Base-by-base conservation (phyloP, 1,140 invertebrate species). In the Drosophila setifemur region DNA sequence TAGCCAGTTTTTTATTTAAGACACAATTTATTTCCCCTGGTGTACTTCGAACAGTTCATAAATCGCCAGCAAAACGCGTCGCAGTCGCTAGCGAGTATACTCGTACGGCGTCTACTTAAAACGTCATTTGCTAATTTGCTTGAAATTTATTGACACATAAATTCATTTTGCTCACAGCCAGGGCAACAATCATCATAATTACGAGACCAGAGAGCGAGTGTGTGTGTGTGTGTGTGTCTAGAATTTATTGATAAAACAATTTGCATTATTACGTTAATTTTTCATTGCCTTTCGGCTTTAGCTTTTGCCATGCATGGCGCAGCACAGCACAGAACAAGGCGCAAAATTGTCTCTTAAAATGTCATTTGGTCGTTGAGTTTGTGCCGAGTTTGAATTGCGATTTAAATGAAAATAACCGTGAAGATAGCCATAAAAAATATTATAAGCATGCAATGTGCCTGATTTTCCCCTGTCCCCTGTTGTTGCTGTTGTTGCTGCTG, bases 381-480 rank as follows among this genome's bases (percentile, higher is more conserved):
- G 25, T 44, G 58, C 40, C 47, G 57, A 75, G 64, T 71, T 83
- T 78, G 79, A 78, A 78, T 83, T 85, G 74, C 74, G 71, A 85
- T 85, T 85, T 86, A 85, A 85, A 85, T 85, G 81, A 86, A 85
- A 72, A 85, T 86, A 85, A 81, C 81, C 81, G 81, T 86, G 81
- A 86, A 86, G 75, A 86, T 86, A 85, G 81, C 55, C 67, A 79
- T 85, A 85, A 79, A 71, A 63, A 47, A n/a, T n/a, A n/a, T n/a
- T 50, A 42, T 33, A 69, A 33, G 53, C 57, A 60, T 44, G 57
- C 57, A 45, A 69, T 31, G 47, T 42, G 14, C 52, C 44, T 52
- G 40, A n/a, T n/a, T n/a, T n/a, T n/a, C 5, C 21, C 21, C 21
- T 23, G 21, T 5, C 21, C 5, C 55, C 4, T 54, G 66, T 4